Base-by-base conservation (phyloP, 1,140 invertebrate species). In the Zophobas atratus region DNA sequence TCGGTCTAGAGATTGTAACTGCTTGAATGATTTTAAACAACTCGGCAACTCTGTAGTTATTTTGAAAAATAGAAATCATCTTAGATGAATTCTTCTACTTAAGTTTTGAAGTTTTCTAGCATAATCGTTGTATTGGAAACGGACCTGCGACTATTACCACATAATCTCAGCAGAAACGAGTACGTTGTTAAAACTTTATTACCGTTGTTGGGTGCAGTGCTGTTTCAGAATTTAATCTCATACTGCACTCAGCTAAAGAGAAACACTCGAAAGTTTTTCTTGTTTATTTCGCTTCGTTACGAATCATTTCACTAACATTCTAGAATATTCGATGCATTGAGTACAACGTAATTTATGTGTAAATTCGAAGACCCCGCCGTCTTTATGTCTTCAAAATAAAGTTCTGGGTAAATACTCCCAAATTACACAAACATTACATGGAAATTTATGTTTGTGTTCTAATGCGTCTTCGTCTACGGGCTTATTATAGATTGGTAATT, bases 211-310 rank as follows among this genome's bases (percentile, higher is more conserved):
- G 53, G 20, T 20, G 20, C 53, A 5, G 53, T 55, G 53, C 32
- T 32, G 32, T 55, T 55, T 55, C 35, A 55, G 53, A 55, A 55
- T 55, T 55, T 55, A 55, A 55, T 55, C 53, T 55, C 53, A 55
- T 34, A 34, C 53, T 55, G 53, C 53, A 55, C 35, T 55, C 53
- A 34, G 35, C 53, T 55, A 55, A 55, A 55, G 53, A 34, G 53
- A 55, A 55, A 55, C 35, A 55, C 53, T 55, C 53, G 33, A 34
- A 55, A 55, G 53, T 34, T 55, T 55, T 55, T 55, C 53, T 34
- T 34, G 35, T 55, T 55, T 55, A 55, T 55, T 55, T 34, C 32
- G 35, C 32, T 55, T 33, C 32, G 33, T 55, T 55, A 55, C 53
- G 53, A 55, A 55, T 55, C 53, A 55, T 34, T 55, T 55, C 53